These are phyloP conservation scores for Heliconius sara DNA, from an alignment of 2,888 invertebrate genomes.

Conservation along the genomic window DNA sequence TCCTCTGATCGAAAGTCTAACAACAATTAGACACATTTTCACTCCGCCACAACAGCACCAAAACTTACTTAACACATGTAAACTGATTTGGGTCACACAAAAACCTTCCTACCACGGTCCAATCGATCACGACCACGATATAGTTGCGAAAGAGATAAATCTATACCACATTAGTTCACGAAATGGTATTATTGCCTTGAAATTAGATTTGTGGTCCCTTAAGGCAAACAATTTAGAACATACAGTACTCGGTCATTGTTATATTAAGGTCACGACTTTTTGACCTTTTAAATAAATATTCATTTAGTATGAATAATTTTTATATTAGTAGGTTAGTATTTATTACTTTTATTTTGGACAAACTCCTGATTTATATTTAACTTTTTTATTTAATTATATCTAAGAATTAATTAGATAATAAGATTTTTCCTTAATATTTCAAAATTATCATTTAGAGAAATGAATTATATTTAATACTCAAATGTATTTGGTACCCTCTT, in stretches of 20 bases:
- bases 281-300: neutral
- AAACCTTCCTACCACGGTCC: slow-evolving; percentile 56
- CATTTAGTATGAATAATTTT: too few species aligned
- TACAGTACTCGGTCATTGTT: neutral
- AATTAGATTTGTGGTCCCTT: slow-evolving; percentile 35
- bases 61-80: slow-evolving; percentile 32
- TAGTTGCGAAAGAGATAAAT: slow-evolving; percentile 52
- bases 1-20: neutral
- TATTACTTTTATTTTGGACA: too few species aligned
- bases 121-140: slow-evolving; percentile 55
- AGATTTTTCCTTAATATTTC: too few species aligned
- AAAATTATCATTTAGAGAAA: too few species aligned
- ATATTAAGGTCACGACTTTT: neutral
- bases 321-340: too few species aligned
- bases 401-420: too few species aligned
- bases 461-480: too few species aligned
- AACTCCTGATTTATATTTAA: too few species aligned
- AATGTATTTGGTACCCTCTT: too few species aligned
- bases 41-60: neutral
- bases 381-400: too few species aligned
- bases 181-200: slow-evolving; percentile 39
- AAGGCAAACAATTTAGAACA: slow-evolving; percentile 35
- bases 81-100: slow-evolving; percentile 51
- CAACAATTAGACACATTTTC: neutral
- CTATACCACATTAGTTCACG: slow-evolving; percentile 42